Conservation (phyloP, 2,797 vertebrate species). For the Chaenodraco wilsoni region DNA sequence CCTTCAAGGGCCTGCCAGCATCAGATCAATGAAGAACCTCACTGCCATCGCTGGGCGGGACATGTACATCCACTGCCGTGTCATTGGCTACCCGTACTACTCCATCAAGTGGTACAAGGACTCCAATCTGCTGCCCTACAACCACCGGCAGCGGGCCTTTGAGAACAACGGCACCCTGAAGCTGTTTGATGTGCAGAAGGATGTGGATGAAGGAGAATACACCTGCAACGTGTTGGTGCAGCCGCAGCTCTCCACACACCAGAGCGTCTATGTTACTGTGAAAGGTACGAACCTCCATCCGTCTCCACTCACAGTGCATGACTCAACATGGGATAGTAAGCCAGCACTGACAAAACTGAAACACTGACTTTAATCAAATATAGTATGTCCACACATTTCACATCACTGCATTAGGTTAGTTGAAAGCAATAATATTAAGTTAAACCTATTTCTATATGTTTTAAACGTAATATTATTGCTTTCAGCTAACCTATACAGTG, state of each 20-base stretch:
- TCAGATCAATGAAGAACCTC: constrained; percentile 98
- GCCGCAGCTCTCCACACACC: constrained; percentile 95
- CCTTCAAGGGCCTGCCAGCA: constrained; percentile 93
- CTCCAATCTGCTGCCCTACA: constrained; percentile 96
- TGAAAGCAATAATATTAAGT: too few relatives aligned
- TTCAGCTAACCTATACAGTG: too few relatives aligned
- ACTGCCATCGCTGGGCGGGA: constrained; percentile 98
- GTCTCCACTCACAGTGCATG: background rate
- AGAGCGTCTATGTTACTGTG: constrained; percentile 96
- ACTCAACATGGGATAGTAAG: background rate
- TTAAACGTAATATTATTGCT: too few relatives aligned
- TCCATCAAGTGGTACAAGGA: constrained; percentile 99
- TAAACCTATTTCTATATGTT: too few relatives aligned
- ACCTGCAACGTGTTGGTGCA: constrained; percentile 96
- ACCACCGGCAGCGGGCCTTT: constrained; percentile 98
- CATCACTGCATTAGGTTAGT: too few relatives aligned
- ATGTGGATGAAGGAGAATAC: constrained; percentile 96
- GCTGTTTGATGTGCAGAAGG: constrained; percentile 96
- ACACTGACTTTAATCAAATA: background rate
- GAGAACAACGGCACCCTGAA: constrained; percentile 97
- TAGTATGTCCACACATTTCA: too few relatives aligned
- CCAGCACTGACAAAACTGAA: background rate
- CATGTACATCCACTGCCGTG: constrained; percentile 97
- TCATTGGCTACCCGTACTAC: constrained; percentile 98
- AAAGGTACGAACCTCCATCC: constrained; percentile 88